Base-by-base conservation (phyloP, 2,113 vertebrate genomes). In the Gymnocephalus cernua region DNA sequence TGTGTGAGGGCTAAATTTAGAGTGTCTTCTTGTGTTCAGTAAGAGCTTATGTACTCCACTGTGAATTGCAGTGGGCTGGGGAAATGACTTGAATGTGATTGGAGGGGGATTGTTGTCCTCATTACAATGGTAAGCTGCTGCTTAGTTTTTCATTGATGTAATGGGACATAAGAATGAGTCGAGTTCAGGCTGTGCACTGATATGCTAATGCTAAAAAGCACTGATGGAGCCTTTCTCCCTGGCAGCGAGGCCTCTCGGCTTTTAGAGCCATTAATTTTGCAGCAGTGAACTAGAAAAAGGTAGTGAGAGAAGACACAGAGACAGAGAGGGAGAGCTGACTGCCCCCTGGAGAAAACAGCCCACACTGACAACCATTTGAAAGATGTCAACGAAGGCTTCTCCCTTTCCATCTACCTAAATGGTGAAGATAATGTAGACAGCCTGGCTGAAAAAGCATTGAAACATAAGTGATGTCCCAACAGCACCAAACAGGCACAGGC, bases 101-200 rank as follows among this genome's bases (percentile, higher is more conserved):
- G 76, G 68, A 82, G 82, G 82, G 82, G 84, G 85, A 86, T 90
- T 87, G 85, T 93, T 85, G 88, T 86, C 79, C 82, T 89, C 85
- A 91, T 93, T 90, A 88, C 86, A 82, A 81, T 83, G 23, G 71
- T 90, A 86, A 92, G 89, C 88, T 77, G 69, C 86, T 74, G 80
- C 85, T 87, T 88, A 90, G 83, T 89, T 87, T 90, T 88, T 78
- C 72, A 79, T 86, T 90, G 86, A 90, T 91, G 86, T 91, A 91
- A 91, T 88, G 70, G 74, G 88, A 91, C 70, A 6, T 81, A 78
- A 84, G 82, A 89, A 85, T 65, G 81, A 88, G 83, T 45, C 2
- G n/a, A 64, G 76, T 85, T 69, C 79, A 80, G 5, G 21, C 85
- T 48, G 71, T 23, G 76, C 45, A 32, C 54, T 51, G 72, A 88